Evolutionary conservation across 2,888 invertebrate genomes (phyloP).

Genomic region (Hydroisotoma schaefferi): DNA sequence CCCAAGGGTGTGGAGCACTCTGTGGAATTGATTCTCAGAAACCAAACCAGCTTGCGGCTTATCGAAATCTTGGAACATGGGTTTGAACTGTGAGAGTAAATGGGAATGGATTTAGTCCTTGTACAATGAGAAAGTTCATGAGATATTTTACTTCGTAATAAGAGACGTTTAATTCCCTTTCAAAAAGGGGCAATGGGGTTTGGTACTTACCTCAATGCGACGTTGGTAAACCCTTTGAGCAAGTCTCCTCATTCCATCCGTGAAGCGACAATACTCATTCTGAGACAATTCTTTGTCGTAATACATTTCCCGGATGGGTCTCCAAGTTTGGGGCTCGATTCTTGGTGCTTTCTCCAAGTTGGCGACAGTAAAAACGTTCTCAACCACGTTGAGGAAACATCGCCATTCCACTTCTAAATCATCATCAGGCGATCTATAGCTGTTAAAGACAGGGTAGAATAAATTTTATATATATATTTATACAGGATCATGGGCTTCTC

Average conservation of each 20-base stretch:
- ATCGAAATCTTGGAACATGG: constrained; percentile 47
- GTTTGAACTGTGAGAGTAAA: constrained; percentile 37
- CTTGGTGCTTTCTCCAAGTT: constrained; percentile 66
- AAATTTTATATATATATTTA: not conserved
- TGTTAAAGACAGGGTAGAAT: constrained; percentile 8
- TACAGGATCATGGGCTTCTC: not conserved
- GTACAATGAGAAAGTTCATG: too few relatives aligned
- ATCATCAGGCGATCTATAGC: constrained; percentile 46
- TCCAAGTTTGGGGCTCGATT: constrained; percentile 57
- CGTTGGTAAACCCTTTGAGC: constrained; percentile 34
- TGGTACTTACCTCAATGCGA: constrained; percentile 37
- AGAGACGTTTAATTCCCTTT: not conserved
- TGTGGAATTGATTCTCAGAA: constrained; percentile 45
- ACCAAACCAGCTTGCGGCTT: constrained; percentile 45
- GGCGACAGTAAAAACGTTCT: constrained; percentile 66
- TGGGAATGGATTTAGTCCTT: too few relatives aligned
- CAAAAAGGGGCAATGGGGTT: not conserved
- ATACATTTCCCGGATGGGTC: constrained; percentile 46
- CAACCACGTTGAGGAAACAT: constrained; percentile 65
- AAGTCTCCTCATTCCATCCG: constrained; percentile 41
- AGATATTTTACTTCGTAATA: too few relatives aligned
- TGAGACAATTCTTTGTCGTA: constrained; percentile 42
- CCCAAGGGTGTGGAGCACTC: constrained; percentile 44
- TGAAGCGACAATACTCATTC: constrained; percentile 36
- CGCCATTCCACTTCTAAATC: constrained; percentile 49